phyloP scores from a whole-genome alignment of 2,113 vertebrate genomes.

The Upupa epops region DNA sequence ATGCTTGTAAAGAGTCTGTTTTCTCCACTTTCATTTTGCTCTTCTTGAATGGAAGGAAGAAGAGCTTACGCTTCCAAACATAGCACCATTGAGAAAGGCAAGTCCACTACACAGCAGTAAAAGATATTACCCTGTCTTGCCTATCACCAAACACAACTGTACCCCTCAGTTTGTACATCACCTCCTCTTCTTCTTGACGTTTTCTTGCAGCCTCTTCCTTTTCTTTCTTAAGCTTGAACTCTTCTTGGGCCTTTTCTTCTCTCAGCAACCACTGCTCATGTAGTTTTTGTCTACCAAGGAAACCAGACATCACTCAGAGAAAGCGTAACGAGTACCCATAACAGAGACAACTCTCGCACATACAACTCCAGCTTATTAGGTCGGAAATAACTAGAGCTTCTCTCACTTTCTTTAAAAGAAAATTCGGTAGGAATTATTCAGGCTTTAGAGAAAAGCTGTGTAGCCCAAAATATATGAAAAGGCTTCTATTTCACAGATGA shows the following conservation, averaged over 20 bases:
- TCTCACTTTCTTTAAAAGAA: background rate
- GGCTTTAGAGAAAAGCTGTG: background rate
- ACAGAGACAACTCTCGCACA: background rate
- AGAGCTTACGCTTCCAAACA: background rate
- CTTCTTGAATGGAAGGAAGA: background rate
- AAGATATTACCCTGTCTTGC: background rate
- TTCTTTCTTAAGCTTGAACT: constrained; percentile 84
- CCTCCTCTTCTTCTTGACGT: constrained; percentile 92
- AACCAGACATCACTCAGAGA: constrained; percentile 14
- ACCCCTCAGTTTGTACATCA: constrained; percentile 41
- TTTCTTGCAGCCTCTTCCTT: constrained; percentile 85
- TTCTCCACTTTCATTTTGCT: background rate
- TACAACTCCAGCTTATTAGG: background rate
- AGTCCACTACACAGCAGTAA: background rate
- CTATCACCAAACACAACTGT: background rate
- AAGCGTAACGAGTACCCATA: background rate
- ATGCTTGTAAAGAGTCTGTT: background rate
- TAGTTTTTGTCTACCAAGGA: constrained; percentile 78
- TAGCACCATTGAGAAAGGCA: background rate
- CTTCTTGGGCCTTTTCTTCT: constrained; percentile 90
- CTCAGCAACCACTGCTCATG: constrained; percentile 90
- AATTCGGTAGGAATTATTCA: background rate
- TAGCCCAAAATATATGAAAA: background rate
- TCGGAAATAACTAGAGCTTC: background rate
- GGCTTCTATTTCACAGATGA: background rate